Conservation (phyloP, 2,888 invertebrate species). For the Pseudolycoriella hygida region DNA sequence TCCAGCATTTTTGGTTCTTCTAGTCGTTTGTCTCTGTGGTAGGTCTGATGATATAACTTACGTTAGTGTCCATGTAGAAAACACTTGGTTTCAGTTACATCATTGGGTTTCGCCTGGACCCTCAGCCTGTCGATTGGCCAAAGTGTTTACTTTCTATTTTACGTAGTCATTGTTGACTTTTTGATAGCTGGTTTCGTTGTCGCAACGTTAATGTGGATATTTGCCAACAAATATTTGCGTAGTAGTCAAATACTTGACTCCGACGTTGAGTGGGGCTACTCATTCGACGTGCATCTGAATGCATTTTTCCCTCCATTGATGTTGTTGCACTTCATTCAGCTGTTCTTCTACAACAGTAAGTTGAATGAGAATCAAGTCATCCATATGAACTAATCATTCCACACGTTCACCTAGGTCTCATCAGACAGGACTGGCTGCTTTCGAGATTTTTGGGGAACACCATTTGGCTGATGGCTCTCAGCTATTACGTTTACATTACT, state of each 20-base stretch:
- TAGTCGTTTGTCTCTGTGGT: conserved; percentile 70
- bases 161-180: conserved; percentile 89
- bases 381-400: conserved; percentile 16
- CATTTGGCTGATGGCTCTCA: conserved; percentile 77
- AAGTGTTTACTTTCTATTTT: conserved; percentile 69
- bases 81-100: conserved; percentile 49
- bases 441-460: conserved; percentile 78
- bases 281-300: conserved; percentile 96
- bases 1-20: conserved; percentile 89
- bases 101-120: conserved; percentile 72
- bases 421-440: conserved; percentile 58
- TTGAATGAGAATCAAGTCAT: conserved; percentile 12
- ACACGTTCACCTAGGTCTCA: conserved; percentile 40
- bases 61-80: not conserved
- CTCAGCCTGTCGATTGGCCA: conserved; percentile 48
- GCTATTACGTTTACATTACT: conserved; percentile 92
- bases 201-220: conserved; percentile 77
- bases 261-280: conserved; percentile 91
- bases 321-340: conserved; percentile 80
- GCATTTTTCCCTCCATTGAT: conserved; percentile 95
- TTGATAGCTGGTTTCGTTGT: conserved; percentile 73
- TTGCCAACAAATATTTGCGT: conserved; percentile 26
- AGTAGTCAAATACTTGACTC: conserved; percentile 20
- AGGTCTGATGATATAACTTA: conserved; percentile 24
- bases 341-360: conserved; percentile 70